phyloP scores from a whole-genome alignment of 37 sponge, comb jelly and placozoan genomes.

The Chondrosia reniformis region DNA sequence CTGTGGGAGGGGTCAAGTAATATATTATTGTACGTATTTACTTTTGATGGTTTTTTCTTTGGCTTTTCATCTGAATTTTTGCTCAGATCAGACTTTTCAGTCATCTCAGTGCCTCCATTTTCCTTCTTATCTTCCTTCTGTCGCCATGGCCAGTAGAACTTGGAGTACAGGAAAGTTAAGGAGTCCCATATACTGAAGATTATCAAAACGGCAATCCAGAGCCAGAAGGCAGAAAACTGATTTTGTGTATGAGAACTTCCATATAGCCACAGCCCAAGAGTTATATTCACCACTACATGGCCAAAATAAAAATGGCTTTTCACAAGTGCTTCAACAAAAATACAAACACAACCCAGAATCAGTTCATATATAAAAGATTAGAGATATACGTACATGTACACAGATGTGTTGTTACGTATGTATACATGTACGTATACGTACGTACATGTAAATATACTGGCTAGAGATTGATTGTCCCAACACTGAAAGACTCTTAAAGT shows the following conservation, averaged over 20 bases:
- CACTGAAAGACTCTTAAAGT: not conserved
- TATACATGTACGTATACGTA: not conserved
- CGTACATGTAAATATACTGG: not conserved
- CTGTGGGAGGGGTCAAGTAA: too few relatives aligned
- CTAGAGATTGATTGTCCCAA: not conserved
- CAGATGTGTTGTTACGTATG: too few relatives aligned
- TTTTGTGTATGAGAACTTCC: not conserved
- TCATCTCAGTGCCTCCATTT: not conserved
- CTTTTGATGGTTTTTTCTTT: constrained; percentile 21
- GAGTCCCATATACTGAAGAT: not conserved
- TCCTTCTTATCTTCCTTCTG: not conserved
- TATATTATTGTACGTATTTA: not conserved
- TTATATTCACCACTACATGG: not conserved
- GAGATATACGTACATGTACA: not conserved
- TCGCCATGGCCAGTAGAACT: not conserved
- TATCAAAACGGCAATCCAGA: constrained; percentile 7
- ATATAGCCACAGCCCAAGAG: constrained; percentile 3
- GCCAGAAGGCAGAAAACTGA: not conserved
- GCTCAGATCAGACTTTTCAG: not conserved
- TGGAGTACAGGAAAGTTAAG: not conserved
- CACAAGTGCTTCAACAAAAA: too few relatives aligned
- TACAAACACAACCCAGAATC: too few relatives aligned
- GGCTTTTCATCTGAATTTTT: not conserved
- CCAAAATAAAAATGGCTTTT: too few relatives aligned
- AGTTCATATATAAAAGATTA: too few relatives aligned